A percentile compares a stretch with the other conserved stretches of the same genome.
Evolutionary conservation across 2,888 invertebrate species (phyloP).

Genomic region (Drymonia ruficornis): DNA sequence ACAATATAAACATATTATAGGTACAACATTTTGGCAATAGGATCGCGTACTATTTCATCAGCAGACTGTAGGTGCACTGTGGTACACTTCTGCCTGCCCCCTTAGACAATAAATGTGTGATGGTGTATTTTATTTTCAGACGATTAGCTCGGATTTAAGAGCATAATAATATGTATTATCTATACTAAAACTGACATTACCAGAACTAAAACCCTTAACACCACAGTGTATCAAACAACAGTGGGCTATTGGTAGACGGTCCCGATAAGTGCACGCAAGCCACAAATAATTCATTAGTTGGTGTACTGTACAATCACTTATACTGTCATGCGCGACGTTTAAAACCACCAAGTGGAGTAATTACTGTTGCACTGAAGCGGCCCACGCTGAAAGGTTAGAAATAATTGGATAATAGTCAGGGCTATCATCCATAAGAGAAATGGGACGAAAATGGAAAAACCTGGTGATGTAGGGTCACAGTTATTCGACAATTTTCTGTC

Average conservation of each 20-base stretch:
- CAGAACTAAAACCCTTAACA: no score
- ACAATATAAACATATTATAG: no score
- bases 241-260: slow-evolving; percentile 63
- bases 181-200: no score
- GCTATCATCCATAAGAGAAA: neutral
- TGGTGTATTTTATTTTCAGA: no score
- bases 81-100: no score
- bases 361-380: slow-evolving; percentile 64
- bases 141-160: no score
- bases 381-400: slow-evolving; percentile 79
- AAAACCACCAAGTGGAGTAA: slow-evolving; percentile 70
- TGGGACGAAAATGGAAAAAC: slow-evolving; percentile 1
- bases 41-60: no score
- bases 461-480: neutral
- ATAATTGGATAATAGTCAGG: slow-evolving; percentile 78
- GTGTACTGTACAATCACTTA: slow-evolving; percentile 70
- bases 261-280: slow-evolving; percentile 71
- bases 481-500: neutral
- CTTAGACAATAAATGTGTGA: no score
- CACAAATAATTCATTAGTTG: slow-evolving; percentile 77
- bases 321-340: slow-evolving; percentile 78
- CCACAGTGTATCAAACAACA: slow-evolving; percentile 50
- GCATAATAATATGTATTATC: no score
- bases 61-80: no score
- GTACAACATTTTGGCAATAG: no score